Base-by-base conservation (phyloP, 2,113 vertebrate genomes). In the Cyprinodon variegatus region DNA sequence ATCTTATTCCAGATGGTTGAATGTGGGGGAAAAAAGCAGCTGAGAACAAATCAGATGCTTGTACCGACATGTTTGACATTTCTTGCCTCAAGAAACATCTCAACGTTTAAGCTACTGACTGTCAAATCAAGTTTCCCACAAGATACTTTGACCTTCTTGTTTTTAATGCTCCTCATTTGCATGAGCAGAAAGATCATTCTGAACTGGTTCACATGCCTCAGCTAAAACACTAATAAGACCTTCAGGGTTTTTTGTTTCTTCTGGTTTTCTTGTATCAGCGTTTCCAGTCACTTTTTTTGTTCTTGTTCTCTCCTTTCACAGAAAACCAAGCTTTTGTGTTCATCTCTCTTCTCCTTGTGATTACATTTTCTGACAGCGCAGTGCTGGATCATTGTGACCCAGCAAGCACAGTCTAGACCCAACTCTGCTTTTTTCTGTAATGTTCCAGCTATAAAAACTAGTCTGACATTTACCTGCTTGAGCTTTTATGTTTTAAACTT, bases 61-160 rank as follows among this genome's bases (percentile, higher is more conserved):
- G 92, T 61, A 3, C 67, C 0, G 76, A 90, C 89, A 88, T 46
- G 90, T 70, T 43, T 7, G 65, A 68, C 46, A 41, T 40, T 79
- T 67, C 22, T n/a, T 65, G 75, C 72, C 38, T 63, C 2, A 38
- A 72, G 78, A 91, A 77, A 62, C 40, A 43, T 76, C 76, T 81
- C 68, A 1, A 67, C 40, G 13, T 46, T 78, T 12, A 43, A 70
- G 72, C 70, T 50, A 5, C 65, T 83, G 81, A 79, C 81, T 70
- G 59, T 84, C 76, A 41, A 74, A 78, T 67, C 63, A 70, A 50
- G 72, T 84, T 85, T 79, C 53, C 74, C 63, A 70, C 39, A 73
- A 64, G 39, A 79, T 59, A 70, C 53, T 14, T 2, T 17, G 59
- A 71, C 39, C 15, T 38, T 14, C 39, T 61, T 14, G 5, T 59